Evolutionary conservation across 2,113 vertebrate genomes (phyloP).

Genomic region (Ploceus nigricollis): DNA sequence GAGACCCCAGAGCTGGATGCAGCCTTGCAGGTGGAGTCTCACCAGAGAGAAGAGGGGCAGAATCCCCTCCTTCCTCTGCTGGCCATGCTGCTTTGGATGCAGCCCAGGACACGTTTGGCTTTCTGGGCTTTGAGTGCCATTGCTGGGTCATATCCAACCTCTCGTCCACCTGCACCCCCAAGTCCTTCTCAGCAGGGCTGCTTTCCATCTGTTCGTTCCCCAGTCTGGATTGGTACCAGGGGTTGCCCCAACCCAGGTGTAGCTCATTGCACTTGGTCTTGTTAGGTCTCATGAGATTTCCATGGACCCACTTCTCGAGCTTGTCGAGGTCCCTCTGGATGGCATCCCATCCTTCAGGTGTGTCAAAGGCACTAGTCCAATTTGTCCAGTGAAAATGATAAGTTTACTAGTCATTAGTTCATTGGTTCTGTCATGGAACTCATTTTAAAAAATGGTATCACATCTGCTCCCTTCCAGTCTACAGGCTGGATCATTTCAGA

Average conservation of each 20-base stretch:
- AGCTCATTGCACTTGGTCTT: background rate
- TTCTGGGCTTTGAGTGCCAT: background rate
- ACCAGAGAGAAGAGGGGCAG: background rate
- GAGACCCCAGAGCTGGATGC: background rate
- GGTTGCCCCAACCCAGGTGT: rapidly evolving
- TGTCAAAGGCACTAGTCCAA: background rate
- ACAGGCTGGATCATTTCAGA: background rate
- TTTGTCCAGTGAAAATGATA: background rate
- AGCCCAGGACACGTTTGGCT: background rate
- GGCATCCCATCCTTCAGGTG: background rate
- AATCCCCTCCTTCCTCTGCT: background rate
- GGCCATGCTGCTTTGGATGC: rapidly evolving
- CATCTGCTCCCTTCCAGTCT: background rate
- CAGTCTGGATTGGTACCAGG: rapidly evolving
- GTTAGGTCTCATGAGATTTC: background rate
- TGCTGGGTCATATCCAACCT: background rate
- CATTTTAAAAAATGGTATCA: background rate
- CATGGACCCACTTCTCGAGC: rapidly evolving
- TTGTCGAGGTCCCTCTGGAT: background rate
- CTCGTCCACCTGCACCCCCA: background rate
- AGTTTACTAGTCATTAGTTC: background rate
- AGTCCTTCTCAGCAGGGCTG: background rate
- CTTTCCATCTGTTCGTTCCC: background rate
- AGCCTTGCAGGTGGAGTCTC: rapidly evolving
- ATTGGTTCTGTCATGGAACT: background rate